Evolutionary conservation across 2,797 vertebrate genomes (phyloP).

Genomic region (Enteromius treurensis): DNA sequence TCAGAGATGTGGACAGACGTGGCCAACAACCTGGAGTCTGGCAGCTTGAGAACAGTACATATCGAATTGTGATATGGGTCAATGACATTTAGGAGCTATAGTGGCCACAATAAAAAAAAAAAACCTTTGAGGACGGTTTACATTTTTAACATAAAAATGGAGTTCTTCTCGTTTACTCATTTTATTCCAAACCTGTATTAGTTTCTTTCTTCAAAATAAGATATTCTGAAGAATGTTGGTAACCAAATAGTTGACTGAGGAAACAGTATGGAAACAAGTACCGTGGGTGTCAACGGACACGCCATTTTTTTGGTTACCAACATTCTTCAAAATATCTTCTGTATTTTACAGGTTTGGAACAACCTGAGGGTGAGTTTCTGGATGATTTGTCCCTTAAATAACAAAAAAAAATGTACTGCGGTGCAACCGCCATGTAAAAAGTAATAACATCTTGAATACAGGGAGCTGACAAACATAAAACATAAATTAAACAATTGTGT

Average conservation of each 20-base stretch:
- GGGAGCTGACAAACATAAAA: too few relatives aligned
- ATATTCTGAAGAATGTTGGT: neutral
- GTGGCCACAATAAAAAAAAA: neutral
- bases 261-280: neutral
- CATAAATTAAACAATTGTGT: too few relatives aligned
- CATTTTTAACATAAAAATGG: too few relatives aligned
- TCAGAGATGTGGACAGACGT: constrained; percentile 13
- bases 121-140: too few relatives aligned
- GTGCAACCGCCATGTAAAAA: too few relatives aligned
- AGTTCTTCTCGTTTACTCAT: neutral
- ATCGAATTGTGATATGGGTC: neutral
- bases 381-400: too few relatives aligned
- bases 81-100: neutral
- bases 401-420: too few relatives aligned
- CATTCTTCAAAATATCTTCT: neutral
- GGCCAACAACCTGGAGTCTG: constrained; percentile 14
- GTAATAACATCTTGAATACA: too few relatives aligned
- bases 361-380: too few relatives aligned
- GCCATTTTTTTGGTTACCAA: neutral
- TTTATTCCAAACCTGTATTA: neutral
- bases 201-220: neutral
- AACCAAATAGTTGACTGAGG: neutral
- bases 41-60: neutral
- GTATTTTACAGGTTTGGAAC: too few relatives aligned
- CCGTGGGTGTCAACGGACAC: neutral